Conservation (phyloP, 2,113 vertebrate genomes). For the Cololabis saira region DNA sequence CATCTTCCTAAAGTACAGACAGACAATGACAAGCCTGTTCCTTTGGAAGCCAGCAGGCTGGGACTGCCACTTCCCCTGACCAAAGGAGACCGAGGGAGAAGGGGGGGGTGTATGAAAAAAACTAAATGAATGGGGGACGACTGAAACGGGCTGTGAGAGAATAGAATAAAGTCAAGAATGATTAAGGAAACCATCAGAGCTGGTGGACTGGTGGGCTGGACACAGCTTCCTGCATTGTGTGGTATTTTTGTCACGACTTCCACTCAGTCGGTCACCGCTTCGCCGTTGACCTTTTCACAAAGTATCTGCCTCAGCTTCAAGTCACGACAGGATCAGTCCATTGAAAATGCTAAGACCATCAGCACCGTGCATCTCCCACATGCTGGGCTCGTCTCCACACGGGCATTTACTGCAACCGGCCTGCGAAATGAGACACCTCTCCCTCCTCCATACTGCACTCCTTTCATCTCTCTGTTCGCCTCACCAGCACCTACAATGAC, state of each 20-base stretch:
- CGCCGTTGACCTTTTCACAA: slow-evolving; percentile 39
- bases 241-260: too few species aligned
- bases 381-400: slow-evolving; percentile 6
- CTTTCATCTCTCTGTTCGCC: slow-evolving; percentile 43
- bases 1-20: slow-evolving; percentile 63
- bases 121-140: slow-evolving; percentile 26
- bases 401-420: slow-evolving; percentile 30
- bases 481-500: slow-evolving; percentile 24
- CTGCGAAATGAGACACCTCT: slow-evolving; percentile 44
- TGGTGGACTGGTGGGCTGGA: slow-evolving; percentile 16
- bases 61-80: slow-evolving; percentile 53
- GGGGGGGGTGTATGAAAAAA: slow-evolving; percentile 20
- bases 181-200: slow-evolving; percentile 2
- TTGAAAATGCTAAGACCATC: slow-evolving; percentile 50
- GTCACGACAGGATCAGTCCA: slow-evolving; percentile 33
- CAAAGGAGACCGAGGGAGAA: slow-evolving; percentile 35
- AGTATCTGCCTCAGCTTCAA: slow-evolving; percentile 28
- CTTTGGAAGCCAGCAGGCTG: slow-evolving; percentile 53
- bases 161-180: too few species aligned
- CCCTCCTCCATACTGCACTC: slow-evolving; percentile 38
- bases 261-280: too few species aligned
- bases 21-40: slow-evolving; percentile 74
- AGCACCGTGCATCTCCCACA: slow-evolving; percentile 17
- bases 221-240: neutral
- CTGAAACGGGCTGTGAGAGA: slow-evolving; percentile 1